These are phyloP conservation scores for Adela reaumurella DNA, from an alignment of 2,888 invertebrate species.

Conservation along the genomic window DNA sequence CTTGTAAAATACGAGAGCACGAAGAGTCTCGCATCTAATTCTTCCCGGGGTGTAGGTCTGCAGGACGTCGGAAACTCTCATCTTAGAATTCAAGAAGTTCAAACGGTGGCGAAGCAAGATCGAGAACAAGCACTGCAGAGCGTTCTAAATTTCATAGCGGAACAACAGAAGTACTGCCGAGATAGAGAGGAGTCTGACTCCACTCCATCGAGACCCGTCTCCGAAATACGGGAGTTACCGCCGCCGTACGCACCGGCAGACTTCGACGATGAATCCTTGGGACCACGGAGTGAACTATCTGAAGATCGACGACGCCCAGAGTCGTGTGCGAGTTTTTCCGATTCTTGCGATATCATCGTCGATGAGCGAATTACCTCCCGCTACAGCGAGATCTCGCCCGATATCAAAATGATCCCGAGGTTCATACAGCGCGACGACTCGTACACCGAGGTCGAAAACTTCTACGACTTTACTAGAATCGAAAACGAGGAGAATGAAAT, in stretches of 20 bases:
- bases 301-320: conserved; percentile 45
- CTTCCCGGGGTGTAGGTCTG: conserved; percentile 62
- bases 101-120: conserved; percentile 52
- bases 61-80: conserved; percentile 42
- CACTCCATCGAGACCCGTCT: conserved; percentile 49
- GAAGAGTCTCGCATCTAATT: conserved; percentile 72
- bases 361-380: conserved; percentile 33
- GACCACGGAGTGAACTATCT: conserved; percentile 44
- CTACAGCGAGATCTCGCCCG: conserved; percentile 43
- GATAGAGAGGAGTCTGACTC: conserved; percentile 58
- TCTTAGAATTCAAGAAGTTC: conserved; percentile 42
- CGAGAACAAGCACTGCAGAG: conserved; percentile 69
- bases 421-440: conserved; percentile 49
- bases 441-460: conserved; percentile 42
- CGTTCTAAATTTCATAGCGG: conserved; percentile 71
- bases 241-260: conserved; percentile 49
- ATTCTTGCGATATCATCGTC: conserved; percentile 40
- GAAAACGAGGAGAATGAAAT: conserved; percentile 43
- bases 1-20: conserved; percentile 79
- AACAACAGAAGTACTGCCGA: conserved; percentile 69
- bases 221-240: conserved; percentile 56
- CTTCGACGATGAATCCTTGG: conserved; percentile 46
- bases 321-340: conserved; percentile 48
- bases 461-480: conserved; percentile 31
- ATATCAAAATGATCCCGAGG: conserved; percentile 32